Evolutionary conservation across 2,797 vertebrate species (phyloP), one percentile per base, ranked within the genome.

Genomic region (Tadarida brasiliensis): DNA sequence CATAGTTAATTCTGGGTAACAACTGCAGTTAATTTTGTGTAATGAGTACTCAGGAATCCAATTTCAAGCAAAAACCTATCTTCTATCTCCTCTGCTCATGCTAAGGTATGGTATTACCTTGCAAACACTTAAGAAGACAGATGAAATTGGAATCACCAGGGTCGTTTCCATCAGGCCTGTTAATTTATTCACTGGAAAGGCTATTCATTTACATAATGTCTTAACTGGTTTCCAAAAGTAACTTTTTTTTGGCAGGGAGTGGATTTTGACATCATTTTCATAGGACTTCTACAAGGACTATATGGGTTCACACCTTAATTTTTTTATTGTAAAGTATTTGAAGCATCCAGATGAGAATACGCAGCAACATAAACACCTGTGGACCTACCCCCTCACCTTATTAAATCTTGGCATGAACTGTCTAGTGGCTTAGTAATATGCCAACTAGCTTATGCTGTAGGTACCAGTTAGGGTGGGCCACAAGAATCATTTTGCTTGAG

Each of bases 61-160:
- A 96, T 99, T 98, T 98, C 98, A 98, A 98, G 98, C 97, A 97
- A 90, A 1, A 98, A 90, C 97, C 94, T 96, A 99, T 98, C 98
- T 97, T 95, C 85, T 98, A 91, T 96, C 98, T 97, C 96, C 87
- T 94, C 97, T 97, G 97, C 95, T 98, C 95, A 98, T 94, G 97
- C 93, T 94, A 96, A 98, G 97, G 98, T 97, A 95, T 98, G 98
- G 95, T 97, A 97, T 99, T 98, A 98, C 99, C 97, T 96, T 96
- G 97, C 97, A 97, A 96, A 98, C 98, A 98, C 98, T 99, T 98
- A 98, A 98, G 98, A 98, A 97, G 97, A 98, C 98, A 91, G 97
- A 96, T 98, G 98, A 99, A 98, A 98, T 82, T 94, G 96, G 96
- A 98, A 98, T 98, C 97, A 96, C 96, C 97, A 96, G 97, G 11